A percentile compares a stretch with the other conserved stretches of the same genome.
These are phyloP conservation scores for Drosophila monieri DNA, from an alignment of 2,888 invertebrate genomes.

Conservation along the genomic window DNA sequence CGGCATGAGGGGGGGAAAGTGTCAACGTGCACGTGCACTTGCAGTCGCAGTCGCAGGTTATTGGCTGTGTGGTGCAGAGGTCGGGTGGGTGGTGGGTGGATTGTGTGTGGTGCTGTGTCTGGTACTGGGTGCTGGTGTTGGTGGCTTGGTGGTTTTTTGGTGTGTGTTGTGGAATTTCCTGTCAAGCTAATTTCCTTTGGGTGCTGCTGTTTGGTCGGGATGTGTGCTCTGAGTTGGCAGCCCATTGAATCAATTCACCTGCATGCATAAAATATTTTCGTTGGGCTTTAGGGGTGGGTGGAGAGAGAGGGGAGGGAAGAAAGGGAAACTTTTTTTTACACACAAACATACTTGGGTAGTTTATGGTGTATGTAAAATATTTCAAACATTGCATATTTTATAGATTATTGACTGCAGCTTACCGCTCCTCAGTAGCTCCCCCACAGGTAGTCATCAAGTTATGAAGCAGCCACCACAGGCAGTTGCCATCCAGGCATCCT, in stretches of 20 bases:
- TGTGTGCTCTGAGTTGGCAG: slow-evolving; percentile 54
- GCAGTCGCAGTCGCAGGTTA: slow-evolving; percentile 17
- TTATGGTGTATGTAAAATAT: slow-evolving; percentile 42
- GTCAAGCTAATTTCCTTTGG: slow-evolving; percentile 81
- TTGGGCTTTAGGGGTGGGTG: slow-evolving; percentile 2
- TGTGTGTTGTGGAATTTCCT: slow-evolving; percentile 74
- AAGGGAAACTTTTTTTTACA: slow-evolving; percentile 14
- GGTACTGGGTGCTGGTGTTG: slow-evolving; percentile 5
- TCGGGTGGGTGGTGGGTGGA: slow-evolving; percentile 13
- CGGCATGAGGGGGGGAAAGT: slow-evolving; percentile 70
- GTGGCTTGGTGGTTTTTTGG: slow-evolving; percentile 48
- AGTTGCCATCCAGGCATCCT: slow-evolving; percentile 39
- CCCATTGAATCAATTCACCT: slow-evolving; percentile 76
- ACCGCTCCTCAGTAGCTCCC: slow-evolving; percentile 2
- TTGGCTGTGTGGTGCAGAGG: slow-evolving; percentile 2
- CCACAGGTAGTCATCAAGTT: slow-evolving; percentile 14
- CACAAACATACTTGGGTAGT: slow-evolving; percentile 1
- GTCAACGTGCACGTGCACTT: slow-evolving; percentile 65
- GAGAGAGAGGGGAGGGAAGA: slow-evolving; percentile 28
- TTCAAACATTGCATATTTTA: slow-evolving; percentile 77
- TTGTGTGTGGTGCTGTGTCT: slow-evolving; percentile 6
- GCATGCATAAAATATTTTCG: slow-evolving; percentile 74
- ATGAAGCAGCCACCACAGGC: neutral
- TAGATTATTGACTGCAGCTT: slow-evolving; percentile 72
- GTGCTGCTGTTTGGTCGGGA: slow-evolving; percentile 58